Evolutionary conservation across 2,888 invertebrate genomes (phyloP).

Genomic region (Ectemnius cavifrons): DNA sequence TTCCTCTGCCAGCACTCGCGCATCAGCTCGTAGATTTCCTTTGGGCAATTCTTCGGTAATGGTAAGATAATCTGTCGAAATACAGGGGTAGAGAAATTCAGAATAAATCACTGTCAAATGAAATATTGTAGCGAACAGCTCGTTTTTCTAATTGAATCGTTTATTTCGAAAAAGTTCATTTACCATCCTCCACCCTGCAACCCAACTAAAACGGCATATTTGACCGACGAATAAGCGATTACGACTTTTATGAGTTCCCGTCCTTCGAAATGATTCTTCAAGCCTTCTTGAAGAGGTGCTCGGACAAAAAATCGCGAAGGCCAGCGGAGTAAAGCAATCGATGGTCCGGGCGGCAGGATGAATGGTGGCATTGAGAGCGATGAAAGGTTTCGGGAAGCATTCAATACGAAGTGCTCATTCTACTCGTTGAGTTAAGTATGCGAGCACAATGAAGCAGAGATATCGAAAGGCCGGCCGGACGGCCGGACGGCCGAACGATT

Average conservation of each 20-base stretch:
- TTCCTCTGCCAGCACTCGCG: conserved; percentile 92
- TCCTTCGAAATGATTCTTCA: too few relatives aligned
- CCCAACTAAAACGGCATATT: too few relatives aligned
- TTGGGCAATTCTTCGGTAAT: conserved; percentile 88
- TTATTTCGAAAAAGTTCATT: too few relatives aligned
- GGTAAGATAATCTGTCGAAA: conserved; percentile 79
- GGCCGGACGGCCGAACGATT: neutral
- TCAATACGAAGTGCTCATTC: conserved; percentile 29
- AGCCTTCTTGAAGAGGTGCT: neutral
- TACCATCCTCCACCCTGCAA: too few relatives aligned
- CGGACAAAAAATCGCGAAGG: neutral
- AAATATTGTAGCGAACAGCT: neutral
- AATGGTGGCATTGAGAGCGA: conserved; percentile 32
- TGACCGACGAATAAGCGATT: neutral
- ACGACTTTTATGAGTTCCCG: neutral
- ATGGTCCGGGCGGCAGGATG: conserved; percentile 19
- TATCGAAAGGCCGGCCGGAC: conserved; percentile 15
- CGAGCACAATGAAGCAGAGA: conserved; percentile 24
- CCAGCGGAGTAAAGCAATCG: conserved; percentile 23
- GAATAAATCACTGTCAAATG: too few relatives aligned
- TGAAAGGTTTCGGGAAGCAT: conserved; percentile 28
- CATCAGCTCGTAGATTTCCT: conserved; percentile 92
- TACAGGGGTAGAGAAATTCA: neutral
- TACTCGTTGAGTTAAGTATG: conserved; percentile 29
- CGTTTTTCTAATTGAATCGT: neutral